Percentiles rank a stretch among this genome's conserved stretches.
These are phyloP conservation scores for Eupithecia tripunctaria DNA, from an alignment of 2,888 invertebrate species.

Conservation along the genomic window DNA sequence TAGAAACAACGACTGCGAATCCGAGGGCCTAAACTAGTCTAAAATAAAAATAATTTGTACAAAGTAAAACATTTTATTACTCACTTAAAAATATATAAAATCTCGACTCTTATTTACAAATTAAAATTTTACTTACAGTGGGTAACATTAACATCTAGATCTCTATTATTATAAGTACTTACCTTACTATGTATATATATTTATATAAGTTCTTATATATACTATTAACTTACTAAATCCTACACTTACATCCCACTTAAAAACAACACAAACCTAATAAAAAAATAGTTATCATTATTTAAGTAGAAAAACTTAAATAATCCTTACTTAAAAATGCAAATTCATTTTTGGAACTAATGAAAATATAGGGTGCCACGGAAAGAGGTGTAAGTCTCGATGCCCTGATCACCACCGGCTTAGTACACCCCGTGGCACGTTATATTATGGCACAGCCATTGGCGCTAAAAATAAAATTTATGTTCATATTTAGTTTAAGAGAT, in stretches of 20 bases:
- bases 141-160: neutral
- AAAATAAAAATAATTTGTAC: neutral
- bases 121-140: neutral
- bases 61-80: neutral
- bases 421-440: no score
- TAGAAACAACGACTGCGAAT: no score
- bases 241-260: neutral
- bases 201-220: neutral
- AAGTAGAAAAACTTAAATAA: slow-evolving; percentile 4
- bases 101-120: neutral
- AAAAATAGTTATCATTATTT: neutral
- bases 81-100: neutral
- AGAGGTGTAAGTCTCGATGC: no score
- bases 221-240: neutral
- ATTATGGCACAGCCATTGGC: neutral
- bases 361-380: no score
- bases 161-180: neutral
- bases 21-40: neutral
- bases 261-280: neutral
- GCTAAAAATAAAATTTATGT: neutral
- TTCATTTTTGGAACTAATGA: neutral
- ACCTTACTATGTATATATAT: neutral
- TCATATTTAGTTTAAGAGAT: no score
- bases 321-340: neutral
- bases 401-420: no score